A percentile compares a stretch with the other conserved stretches of the same genome.
These are phyloP conservation scores for Microctonus aethiopoides DNA, from an alignment of 2,888 invertebrate species.

Conservation along the genomic window DNA sequence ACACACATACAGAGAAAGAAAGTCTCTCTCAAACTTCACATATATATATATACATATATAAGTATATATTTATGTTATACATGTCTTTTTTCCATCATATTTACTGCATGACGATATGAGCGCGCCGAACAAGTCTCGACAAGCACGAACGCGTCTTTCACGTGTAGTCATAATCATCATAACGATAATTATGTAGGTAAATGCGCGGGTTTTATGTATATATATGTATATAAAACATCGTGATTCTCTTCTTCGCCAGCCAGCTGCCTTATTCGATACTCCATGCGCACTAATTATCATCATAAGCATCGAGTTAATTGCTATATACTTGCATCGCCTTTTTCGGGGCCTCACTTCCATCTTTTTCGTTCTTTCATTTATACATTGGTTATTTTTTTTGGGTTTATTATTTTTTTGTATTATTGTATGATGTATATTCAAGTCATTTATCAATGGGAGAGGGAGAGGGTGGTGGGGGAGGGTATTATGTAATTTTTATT, in stretches of 20 bases:
- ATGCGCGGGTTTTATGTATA: too few relatives aligned
- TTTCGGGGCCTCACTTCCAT: slow-evolving; percentile 19
- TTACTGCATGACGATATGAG: background rate
- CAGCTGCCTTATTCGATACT: slow-evolving; percentile 62
- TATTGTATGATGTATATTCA: too few relatives aligned
- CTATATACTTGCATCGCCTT: slow-evolving; percentile 47
- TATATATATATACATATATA: too few relatives aligned
- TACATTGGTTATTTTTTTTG: slow-evolving; percentile 17
- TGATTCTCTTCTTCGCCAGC: slow-evolving; percentile 51
- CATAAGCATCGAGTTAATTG: slow-evolving; percentile 64
- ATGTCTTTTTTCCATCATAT: background rate
- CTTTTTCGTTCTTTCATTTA: slow-evolving; percentile 16
- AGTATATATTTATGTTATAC: too few relatives aligned
- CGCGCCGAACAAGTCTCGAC: background rate
- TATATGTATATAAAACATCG: slow-evolving; percentile 33
- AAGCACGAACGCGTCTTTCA: too few relatives aligned
- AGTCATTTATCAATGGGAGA: too few relatives aligned
- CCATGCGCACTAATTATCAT: slow-evolving; percentile 62
- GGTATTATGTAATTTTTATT: too few relatives aligned
- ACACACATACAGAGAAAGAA: too few relatives aligned
- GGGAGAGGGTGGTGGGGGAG: too few relatives aligned
- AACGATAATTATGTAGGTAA: slow-evolving; percentile 64
- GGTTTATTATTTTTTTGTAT: background rate
- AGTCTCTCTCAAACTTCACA: too few relatives aligned
- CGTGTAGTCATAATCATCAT: slow-evolving; percentile 60